Percentiles rank a stretch among this genome's conserved stretches.
phyloP scores from a whole-genome alignment of 2,113 vertebrate genomes.

The Martes martes region DNA sequence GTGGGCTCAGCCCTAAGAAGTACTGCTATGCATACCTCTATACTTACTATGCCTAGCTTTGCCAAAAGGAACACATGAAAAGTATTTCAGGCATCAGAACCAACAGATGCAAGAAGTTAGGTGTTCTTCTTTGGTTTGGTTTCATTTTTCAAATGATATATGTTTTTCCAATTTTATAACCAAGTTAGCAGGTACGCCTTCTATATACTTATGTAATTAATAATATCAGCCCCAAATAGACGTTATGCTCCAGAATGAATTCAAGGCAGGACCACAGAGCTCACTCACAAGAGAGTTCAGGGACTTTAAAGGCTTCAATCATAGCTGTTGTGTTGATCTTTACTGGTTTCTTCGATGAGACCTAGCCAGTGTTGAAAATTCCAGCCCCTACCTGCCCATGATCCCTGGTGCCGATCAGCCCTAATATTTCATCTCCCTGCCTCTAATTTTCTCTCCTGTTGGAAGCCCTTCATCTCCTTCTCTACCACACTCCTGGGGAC shows the following conservation, averaged over 20 bases:
- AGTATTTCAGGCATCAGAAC: neutral
- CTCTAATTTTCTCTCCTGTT: neutral
- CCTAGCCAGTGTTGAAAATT: conserved; percentile 42
- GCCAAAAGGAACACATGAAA: neutral
- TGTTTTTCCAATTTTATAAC: conserved; percentile 1
- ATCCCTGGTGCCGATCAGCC: conserved; percentile 6
- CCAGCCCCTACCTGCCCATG: conserved; percentile 1
- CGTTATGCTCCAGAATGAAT: conserved; percentile 42
- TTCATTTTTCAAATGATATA: neutral
- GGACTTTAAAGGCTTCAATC: conserved; percentile 41
- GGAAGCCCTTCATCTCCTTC: conserved; percentile 12
- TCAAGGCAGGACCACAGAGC: conserved; percentile 17
- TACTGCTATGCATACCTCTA: neutral
- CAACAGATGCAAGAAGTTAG: neutral
- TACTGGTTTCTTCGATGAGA: conserved; percentile 39
- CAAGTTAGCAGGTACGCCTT: neutral
- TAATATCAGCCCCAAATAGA: conserved; percentile 33
- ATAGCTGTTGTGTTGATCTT: conserved; percentile 43
- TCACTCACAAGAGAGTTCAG: conserved; percentile 32
- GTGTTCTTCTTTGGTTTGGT: neutral
- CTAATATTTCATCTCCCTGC: neutral
- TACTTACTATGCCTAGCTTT: neutral
- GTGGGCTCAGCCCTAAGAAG: neutral
- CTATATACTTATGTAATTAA: neutral
- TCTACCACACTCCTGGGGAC: conserved; percentile 9